Percentiles rank a stretch among this genome's conserved stretches.
phyloP scores from a whole-genome alignment of 2,888 invertebrate genomes.

The Lacanobia wlatinum region DNA sequence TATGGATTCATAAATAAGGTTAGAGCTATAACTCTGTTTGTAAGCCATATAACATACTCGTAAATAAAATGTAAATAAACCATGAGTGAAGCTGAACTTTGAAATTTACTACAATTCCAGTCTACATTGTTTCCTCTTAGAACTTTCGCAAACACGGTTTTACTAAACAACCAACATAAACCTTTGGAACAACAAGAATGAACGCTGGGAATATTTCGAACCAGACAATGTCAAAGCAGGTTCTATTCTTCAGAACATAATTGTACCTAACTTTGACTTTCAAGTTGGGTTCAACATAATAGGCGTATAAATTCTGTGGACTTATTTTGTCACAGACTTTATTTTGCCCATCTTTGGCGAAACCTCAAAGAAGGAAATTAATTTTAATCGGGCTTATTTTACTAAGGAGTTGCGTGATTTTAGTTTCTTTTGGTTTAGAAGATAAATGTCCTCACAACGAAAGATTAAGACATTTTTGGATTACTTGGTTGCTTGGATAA shows the following conservation, averaged over 20 bases:
- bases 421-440: background rate
- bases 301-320: background rate
- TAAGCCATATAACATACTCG: background rate
- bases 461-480: too few relatives aligned
- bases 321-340: background rate
- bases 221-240: background rate
- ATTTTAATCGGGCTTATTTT: background rate
- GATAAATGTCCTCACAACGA: too few relatives aligned
- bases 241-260: background rate
- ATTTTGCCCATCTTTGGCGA: background rate
- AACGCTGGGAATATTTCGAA: constrained; percentile 2
- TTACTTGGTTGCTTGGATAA: background rate
- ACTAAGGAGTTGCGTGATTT: background rate
- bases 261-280: background rate
- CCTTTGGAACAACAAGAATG: background rate
- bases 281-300: background rate
- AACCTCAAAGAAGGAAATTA: too few relatives aligned
- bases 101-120: background rate
- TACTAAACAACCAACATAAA: background rate
- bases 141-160: constrained; percentile 11
- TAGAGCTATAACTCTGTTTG: background rate
- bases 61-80: background rate
- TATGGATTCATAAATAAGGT: constrained; percentile 1
- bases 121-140: background rate
- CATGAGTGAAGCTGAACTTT: background rate